Conservation (phyloP, 1,140 invertebrate genomes). For the Listronotus oregonensis region DNA sequence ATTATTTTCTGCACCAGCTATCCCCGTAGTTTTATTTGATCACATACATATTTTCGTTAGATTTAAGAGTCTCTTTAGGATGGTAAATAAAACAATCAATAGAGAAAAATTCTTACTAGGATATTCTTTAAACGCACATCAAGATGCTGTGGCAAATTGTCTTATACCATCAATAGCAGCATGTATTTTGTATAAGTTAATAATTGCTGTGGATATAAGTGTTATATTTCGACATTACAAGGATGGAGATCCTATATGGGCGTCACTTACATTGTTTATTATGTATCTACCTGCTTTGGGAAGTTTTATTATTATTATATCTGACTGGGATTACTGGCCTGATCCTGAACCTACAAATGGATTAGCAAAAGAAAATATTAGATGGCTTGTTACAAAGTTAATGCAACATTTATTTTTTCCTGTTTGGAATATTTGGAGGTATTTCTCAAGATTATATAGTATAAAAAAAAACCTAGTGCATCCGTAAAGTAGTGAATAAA, state of each 20-base stretch:
- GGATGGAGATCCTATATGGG: slow-evolving; percentile 59
- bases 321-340: slow-evolving; percentile 61
- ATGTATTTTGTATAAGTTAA: slow-evolving; percentile 57
- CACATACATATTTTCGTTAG: neutral
- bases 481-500: no score
- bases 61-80: neutral
- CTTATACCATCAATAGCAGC: slow-evolving; percentile 57
- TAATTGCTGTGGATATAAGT: slow-evolving; percentile 59
- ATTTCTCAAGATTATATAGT: slow-evolving; percentile 22
- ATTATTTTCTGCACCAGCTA: no score
- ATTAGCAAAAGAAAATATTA: slow-evolving; percentile 47
- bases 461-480: no score
- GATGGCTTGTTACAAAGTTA: slow-evolving; percentile 64
- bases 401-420: slow-evolving; percentile 67
- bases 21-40: no score
- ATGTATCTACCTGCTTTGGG: slow-evolving; percentile 60
- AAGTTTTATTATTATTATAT: slow-evolving; percentile 60
- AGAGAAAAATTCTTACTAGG: slow-evolving; percentile 45
- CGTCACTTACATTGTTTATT: slow-evolving; percentile 56
- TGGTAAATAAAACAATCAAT: slow-evolving; percentile 37
- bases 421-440: slow-evolving; percentile 71
- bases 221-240: slow-evolving; percentile 58
- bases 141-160: slow-evolving; percentile 59
- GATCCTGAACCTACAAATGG: slow-evolving; percentile 47
- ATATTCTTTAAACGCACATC: slow-evolving; percentile 53